Evolutionary conservation across 2,888 invertebrate species (phyloP), one percentile per base, ranked within the genome.

Genomic region (Ochropleura plecta): DNA sequence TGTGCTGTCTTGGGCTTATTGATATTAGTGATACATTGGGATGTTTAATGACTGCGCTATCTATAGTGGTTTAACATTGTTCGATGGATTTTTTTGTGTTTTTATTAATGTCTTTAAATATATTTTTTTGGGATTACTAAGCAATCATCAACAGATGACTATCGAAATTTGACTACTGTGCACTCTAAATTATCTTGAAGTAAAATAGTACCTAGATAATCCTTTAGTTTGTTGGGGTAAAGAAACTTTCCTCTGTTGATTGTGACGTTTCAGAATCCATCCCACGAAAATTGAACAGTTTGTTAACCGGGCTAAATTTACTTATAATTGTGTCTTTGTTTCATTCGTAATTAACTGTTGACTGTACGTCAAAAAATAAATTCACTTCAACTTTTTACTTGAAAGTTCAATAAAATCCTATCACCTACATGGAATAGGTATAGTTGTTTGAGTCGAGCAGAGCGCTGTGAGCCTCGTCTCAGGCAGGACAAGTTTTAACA

Each of bases 401-500:
- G 9, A 49, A 65, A 65, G 65, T 79, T 73, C 59, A 60, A 76
- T 67, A 81, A 70, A 73, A 82, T 65, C 70, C 67, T 60, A 78
- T 82, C 68, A 64, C 53, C n/a, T 55, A 30, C 20, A 57, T 53
- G 14, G 9, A 20, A 63, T 51, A 67, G 53, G 64, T 69, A 55
- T 8, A 65, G 69, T 42, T 69, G 53, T 49, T 59, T 14, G 70
- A 68, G 49, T 70, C 68, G 57, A 3, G 49, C 55, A 7, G 67
- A 12, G 64, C 64, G 40, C 57, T 40, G 30, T 20, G 20, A 30
- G 30, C 30, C 44, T 55, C 67, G 62, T 30, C 78, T 68, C 57
- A n/a, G 66, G 20, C 62, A 65, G 86, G 16, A 62, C 63, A 87
- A 87, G 84, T 87, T 87, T 87, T 85, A 87, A 87, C 86, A 76